Conservation (phyloP, 2,113 vertebrate genomes). For the Eolophus roseicapilla region DNA sequence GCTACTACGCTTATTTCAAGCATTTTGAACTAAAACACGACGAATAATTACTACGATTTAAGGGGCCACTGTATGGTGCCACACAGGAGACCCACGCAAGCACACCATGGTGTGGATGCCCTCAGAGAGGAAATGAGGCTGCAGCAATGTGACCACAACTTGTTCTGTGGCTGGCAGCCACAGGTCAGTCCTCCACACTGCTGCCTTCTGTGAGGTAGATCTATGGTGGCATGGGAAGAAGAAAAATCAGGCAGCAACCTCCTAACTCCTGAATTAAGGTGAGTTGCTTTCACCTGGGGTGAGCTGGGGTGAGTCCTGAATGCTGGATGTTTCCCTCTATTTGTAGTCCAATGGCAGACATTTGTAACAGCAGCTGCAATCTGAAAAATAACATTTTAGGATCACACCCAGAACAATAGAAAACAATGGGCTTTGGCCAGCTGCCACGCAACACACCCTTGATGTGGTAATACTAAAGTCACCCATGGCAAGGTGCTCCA, state of each 20-base stretch:
- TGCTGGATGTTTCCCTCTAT: neutral
- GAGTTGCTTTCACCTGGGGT: neutral
- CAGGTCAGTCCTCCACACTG: accelerated
- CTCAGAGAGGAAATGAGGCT: neutral
- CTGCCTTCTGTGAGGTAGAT: neutral
- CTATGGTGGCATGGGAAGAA: accelerated
- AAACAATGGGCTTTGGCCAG: neutral
- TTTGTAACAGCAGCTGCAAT: neutral
- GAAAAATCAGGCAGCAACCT: neutral
- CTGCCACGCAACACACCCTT: neutral
- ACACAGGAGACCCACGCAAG: neutral
- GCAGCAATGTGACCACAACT: neutral
- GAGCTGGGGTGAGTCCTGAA: neutral
- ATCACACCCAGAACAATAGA: neutral
- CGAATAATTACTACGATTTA: neutral
- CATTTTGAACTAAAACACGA: neutral
- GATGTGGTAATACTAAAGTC: slow-evolving; percentile 16
- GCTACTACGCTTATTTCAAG: neutral
- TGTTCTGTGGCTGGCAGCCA: neutral
- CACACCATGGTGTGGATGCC: accelerated
- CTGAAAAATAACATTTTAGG: neutral
- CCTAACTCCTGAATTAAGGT: neutral
- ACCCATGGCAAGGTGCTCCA: slow-evolving; percentile 40
- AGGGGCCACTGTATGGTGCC: neutral
- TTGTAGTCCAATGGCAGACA: accelerated